Base-by-base conservation (phyloP, 2,113 vertebrate species). In the Corapipo altera region DNA sequence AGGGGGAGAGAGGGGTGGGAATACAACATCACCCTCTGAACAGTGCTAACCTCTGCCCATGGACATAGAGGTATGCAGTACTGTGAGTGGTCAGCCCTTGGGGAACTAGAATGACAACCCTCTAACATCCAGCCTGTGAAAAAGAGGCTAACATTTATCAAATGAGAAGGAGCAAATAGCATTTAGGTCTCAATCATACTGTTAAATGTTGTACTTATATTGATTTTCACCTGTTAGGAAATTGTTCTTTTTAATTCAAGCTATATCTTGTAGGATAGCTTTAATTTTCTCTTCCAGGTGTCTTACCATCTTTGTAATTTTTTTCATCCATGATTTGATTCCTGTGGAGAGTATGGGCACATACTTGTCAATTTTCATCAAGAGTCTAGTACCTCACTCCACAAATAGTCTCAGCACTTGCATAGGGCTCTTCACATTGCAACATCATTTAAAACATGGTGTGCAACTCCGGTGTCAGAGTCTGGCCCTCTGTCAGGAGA, bases 41-140 rank as follows among this genome's bases (percentile, higher is more conserved):
- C 3, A 20, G 9, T 13, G 32, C 33, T 66, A 39, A 4, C 12
- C 15, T 62, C 24, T 90, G 23, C 15, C 43, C 18, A 6, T 1
- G 19, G 27, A 52, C n/a, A 7, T 0, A 1, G 8, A 1, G 13
- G 4, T 1, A 1, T 11, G 26, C 0, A 0, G 12, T 44, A 27
- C 11, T 44, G 23, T 41, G n/a, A 70, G 20, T 0, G 0, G 27
- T 69, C 35, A 75, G 6, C 5, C 23, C 15, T 2, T 23, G 12
- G 5, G 7, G 12, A 28, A 57, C 21, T 49, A 32, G 28, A 23
- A 8, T 33, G 28, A n/a, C 37, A 77, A 27, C 8, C 1, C 12
- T 23, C 15, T 62, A 8, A 32, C 41, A 86, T 20, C 5, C n/a
- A 46, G 13, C 15, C 59, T 1, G 1, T 14, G 66, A 48, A 55